Conservation (phyloP, 2,888 invertebrate genomes). For the Caenorhabditis imperialis region DNA sequence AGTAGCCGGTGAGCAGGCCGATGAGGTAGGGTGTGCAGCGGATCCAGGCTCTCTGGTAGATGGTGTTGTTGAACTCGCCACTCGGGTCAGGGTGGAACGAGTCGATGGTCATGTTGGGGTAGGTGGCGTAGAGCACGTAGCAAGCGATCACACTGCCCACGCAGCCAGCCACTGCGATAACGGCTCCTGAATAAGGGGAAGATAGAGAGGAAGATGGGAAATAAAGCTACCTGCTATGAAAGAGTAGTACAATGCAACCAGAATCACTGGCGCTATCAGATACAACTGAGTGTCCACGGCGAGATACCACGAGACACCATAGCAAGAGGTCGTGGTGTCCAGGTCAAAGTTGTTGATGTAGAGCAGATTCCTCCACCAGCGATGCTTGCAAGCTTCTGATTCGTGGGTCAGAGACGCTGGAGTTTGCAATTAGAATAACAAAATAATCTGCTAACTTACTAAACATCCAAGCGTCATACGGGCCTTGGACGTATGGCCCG, state of each 20-base stretch:
- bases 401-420: constrained; percentile 7
- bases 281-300: constrained; percentile 59
- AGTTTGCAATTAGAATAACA: constrained; percentile 1
- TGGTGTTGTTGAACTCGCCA: constrained; percentile 14
- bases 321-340: constrained; percentile 32
- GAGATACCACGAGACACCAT: constrained; percentile 56
- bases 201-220: neutral
- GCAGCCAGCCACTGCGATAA: constrained; percentile 13
- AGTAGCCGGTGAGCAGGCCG: constrained; percentile 78
- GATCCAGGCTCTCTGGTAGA: constrained; percentile 59
- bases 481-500: constrained; percentile 43
- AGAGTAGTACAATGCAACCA: constrained; percentile 46
- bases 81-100: constrained; percentile 21
- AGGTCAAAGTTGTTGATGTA: constrained; percentile 65
- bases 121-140: constrained; percentile 26
- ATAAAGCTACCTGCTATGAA: constrained; percentile 19
- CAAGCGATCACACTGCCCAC: constrained; percentile 39
- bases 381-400: constrained; percentile 36
- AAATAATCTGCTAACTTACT: constrained; percentile 27
- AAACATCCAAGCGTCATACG: constrained; percentile 43
- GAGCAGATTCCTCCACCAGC: constrained; percentile 63
- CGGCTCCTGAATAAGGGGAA: constrained; percentile 11
- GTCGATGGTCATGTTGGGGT: constrained; percentile 20
- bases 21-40: constrained; percentile 79
- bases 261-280: constrained; percentile 48